Percentiles rank a stretch among this genome's conserved stretches.
These are phyloP conservation scores for Nylanderia fulva DNA, from an alignment of 1,140 invertebrate genomes.

Conservation along the genomic window DNA sequence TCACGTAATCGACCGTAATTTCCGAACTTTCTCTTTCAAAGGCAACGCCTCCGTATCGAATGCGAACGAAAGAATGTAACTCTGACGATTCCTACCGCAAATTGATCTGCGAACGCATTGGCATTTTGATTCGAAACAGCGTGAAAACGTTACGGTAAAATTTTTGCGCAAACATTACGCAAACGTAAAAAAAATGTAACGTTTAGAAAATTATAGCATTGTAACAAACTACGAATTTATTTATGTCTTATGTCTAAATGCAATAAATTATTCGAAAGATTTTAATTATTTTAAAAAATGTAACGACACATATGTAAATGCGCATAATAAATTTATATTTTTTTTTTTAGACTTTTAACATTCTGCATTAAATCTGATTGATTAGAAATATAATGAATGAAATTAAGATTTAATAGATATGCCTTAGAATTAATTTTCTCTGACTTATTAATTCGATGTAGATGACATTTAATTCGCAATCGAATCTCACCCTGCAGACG, in stretches of 20 bases:
- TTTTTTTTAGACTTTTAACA: not conserved
- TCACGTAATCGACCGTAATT: conserved; percentile 40
- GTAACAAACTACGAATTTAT: not conserved
- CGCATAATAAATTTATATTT: too few relatives aligned
- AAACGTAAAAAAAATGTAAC: not conserved
- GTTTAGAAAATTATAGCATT: not conserved
- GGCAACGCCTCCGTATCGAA: conserved; percentile 30
- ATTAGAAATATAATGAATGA: not conserved
- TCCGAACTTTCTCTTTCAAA: conserved; percentile 51
- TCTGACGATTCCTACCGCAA: conserved; percentile 26
- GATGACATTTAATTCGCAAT: not conserved
- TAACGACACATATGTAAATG: too few relatives aligned
- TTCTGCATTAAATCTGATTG: not conserved
- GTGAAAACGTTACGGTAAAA: conserved; percentile 1
- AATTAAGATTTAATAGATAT: not conserved
- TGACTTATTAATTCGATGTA: not conserved
- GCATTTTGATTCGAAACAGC: conserved; percentile 23
- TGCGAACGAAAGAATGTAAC: conserved; percentile 25
- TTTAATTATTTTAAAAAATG: too few relatives aligned
- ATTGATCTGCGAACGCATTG: conserved; percentile 44
- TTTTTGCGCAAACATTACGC: not conserved
- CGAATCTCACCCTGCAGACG: not conserved
- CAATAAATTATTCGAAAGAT: too few relatives aligned
- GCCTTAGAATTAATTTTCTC: not conserved
- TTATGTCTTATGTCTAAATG: too few relatives aligned